Evolutionary conservation across 2,888 invertebrate species (phyloP).

Genomic region (Nycteola revayana): DNA sequence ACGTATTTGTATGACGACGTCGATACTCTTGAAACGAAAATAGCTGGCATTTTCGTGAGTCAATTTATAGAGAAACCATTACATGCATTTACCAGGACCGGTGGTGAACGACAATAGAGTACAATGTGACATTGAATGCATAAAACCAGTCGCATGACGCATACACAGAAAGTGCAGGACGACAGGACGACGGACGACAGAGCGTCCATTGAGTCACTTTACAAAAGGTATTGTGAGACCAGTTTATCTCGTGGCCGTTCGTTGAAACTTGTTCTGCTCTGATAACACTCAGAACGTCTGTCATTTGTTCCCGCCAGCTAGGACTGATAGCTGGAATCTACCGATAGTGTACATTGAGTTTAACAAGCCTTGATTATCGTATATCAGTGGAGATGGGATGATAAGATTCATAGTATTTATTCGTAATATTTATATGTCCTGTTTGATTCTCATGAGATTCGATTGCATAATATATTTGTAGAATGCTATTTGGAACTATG

Average conservation of each 20-base stretch:
- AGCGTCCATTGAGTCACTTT: slow-evolving; percentile 59
- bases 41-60: slow-evolving; percentile 15
- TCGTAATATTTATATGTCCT: too few species aligned
- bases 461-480: too few species aligned
- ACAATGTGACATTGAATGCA: slow-evolving; percentile 59
- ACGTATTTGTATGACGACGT: too few species aligned
- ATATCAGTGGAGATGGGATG: too few species aligned
- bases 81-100: slow-evolving; percentile 48
- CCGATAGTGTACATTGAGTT: neutral
- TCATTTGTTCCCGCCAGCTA: slow-evolving; percentile 28
- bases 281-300: slow-evolving; percentile 56
- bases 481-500: too few species aligned
- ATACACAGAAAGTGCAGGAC: slow-evolving; percentile 44
- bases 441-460: too few species aligned
- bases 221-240: slow-evolving; percentile 74
- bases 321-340: slow-evolving; percentile 11
- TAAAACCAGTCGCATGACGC: slow-evolving; percentile 56
- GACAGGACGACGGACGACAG: slow-evolving; percentile 28
- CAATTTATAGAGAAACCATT: slow-evolving; percentile 33
- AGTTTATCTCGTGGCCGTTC: slow-evolving; percentile 67
- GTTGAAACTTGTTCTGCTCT: slow-evolving; percentile 66
- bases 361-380: neutral
- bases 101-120: slow-evolving; percentile 53
- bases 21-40: too few species aligned
- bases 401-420: slow-evolving; percentile 1